Percentiles rank a stretch among this genome's conserved stretches.
phyloP scores from a whole-genome alignment of 2,113 vertebrate species.

The Sprattus sprattus region DNA sequence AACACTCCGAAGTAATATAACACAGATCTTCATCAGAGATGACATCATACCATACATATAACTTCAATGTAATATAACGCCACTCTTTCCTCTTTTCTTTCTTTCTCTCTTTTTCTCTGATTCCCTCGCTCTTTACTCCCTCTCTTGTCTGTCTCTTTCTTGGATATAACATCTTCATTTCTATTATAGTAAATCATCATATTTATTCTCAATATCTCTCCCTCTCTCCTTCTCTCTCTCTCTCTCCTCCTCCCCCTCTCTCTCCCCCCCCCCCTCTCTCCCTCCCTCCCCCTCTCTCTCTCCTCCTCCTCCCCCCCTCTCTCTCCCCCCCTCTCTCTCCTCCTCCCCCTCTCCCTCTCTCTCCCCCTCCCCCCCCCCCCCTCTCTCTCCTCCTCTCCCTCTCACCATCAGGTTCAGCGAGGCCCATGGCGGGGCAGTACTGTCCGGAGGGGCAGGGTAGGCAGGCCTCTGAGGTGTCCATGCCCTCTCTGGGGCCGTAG shows the following conservation, averaged over 20 bases:
- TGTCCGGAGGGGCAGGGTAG: constrained; percentile 78
- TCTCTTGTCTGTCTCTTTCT: neutral
- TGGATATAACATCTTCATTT: neutral
- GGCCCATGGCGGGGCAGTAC: constrained; percentile 77
- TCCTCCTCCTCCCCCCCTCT: no score
- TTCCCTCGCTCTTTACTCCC: neutral
- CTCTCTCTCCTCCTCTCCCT: neutral
- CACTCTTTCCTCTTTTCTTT: no score
- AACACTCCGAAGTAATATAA: no score
- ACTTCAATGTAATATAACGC: neutral
- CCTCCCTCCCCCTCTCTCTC: neutral
- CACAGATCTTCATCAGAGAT: neutral
- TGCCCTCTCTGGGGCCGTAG: constrained; percentile 70
- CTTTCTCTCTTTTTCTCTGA: neutral
- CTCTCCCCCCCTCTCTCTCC: no score
- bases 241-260: neutral
- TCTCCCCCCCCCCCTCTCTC: neutral
- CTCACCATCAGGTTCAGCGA: constrained; percentile 80
- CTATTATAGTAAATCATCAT: neutral
- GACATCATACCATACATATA: constrained; percentile 22
- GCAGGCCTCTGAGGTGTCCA: constrained; percentile 67
- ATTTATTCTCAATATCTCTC: neutral
- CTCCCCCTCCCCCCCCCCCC: no score
- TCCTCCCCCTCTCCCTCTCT: no score
- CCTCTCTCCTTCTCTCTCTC: neutral